Conservation (phyloP, 2,113 vertebrate species). For the Grammomys dolichurus region DNA sequence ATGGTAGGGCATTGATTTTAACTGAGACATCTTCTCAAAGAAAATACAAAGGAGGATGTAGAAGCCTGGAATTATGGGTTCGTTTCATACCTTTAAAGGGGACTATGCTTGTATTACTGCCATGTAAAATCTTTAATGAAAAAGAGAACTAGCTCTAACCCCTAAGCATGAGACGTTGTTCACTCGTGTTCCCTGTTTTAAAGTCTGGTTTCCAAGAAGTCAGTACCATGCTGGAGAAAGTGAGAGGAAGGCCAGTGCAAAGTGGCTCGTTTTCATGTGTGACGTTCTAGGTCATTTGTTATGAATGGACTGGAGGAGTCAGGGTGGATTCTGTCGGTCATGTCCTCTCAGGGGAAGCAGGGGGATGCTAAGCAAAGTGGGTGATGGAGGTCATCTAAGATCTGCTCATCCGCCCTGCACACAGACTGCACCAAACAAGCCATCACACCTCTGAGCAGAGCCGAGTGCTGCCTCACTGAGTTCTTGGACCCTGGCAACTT, state of each 20-base stretch:
- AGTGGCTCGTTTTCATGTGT: neutral
- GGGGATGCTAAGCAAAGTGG: neutral
- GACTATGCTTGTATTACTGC: neutral
- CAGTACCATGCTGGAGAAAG: neutral
- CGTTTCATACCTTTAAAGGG: constrained; percentile 46
- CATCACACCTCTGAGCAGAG: no score
- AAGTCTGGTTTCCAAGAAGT: constrained; percentile 14
- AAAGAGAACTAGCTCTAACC: constrained; percentile 27
- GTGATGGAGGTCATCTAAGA: neutral
- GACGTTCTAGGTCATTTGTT: neutral
- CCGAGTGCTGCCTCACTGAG: neutral
- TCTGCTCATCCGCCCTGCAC: neutral
- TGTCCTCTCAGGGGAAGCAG: neutral
- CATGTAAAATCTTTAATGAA: constrained; percentile 22
- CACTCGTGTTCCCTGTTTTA: constrained; percentile 14
- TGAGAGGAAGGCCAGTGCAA: neutral
- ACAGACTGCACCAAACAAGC: neutral
- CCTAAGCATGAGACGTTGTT: neutral
- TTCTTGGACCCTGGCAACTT: neutral
- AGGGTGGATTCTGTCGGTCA: neutral
- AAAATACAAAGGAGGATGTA: constrained; percentile 74
- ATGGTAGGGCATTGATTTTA: constrained; percentile 79
- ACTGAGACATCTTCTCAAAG: constrained; percentile 73
- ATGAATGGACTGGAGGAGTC: neutral
- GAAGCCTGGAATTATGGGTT: constrained; percentile 49